phyloP scores from a whole-genome alignment of 1,140 invertebrate genomes.

The Antheraea mylitta region DNA sequence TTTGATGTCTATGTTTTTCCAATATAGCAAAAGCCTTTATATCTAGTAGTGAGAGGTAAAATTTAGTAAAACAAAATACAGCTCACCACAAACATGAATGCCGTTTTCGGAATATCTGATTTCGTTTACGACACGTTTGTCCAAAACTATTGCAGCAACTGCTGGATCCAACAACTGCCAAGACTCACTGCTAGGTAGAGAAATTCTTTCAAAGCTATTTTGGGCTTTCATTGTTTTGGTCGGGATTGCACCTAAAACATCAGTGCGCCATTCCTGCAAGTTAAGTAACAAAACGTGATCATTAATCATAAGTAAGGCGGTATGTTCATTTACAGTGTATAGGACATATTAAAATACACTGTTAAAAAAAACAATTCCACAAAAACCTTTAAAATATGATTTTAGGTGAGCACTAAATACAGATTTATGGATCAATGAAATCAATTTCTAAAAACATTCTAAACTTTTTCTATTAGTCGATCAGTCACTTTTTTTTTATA shows the following conservation, averaged over 20 bases:
- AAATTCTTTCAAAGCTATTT: conserved; percentile 46
- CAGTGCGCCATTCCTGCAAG: conserved; percentile 48
- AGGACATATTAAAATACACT: neutral
- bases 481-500: no score
- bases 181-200: conserved; percentile 15
- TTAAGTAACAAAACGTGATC: neutral
- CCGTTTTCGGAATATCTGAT: conserved; percentile 31
- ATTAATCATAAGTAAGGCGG: no score
- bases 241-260: conserved; percentile 44
- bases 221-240: conserved; percentile 39
- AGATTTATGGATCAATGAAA: no score
- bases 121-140: conserved; percentile 36
- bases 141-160: conserved; percentile 39
- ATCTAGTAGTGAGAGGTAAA: no score
- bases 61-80: neutral
- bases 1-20: no score
- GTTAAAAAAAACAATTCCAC: no score
- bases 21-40: no score
- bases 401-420: no score
- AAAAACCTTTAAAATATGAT: no score
- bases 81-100: conserved; percentile 50
- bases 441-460: no score
- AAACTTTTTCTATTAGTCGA: no score
- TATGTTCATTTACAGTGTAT: no score
- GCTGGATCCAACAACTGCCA: conserved; percentile 47